Evolutionary conservation across 1,140 invertebrate species (phyloP), one percentile per base, ranked within the genome.

Genomic region (Drosophila funebris): DNA sequence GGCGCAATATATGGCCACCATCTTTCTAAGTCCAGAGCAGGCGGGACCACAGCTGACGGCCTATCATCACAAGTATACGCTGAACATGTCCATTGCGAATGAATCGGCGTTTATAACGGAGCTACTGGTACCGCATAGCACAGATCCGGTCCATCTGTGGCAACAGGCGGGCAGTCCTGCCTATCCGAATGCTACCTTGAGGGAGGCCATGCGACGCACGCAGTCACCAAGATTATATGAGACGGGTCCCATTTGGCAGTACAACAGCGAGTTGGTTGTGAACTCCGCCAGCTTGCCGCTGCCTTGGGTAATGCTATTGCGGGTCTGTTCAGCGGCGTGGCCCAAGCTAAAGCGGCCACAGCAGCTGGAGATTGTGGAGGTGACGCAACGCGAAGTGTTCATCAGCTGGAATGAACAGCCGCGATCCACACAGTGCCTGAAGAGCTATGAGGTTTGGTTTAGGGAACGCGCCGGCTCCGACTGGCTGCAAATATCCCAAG

Each of bases 71-170:
- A 87, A 78, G 41, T 83, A 76, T 14, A 87, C 83, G 2, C 68
- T 87, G 27, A 90, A 85, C 29, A 90, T 87, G 74, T 89, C 83
- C 3, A 89, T 88, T 29, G 79, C 84, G 2, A 89, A 89, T 13
- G 84, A 89, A 29, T 90, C 78, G 24, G 90, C 82, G 6, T 92
- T 81, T 27, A 73, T 92, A 0, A 84, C 92, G 3, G 92, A 93
- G 76, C 54, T 80, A 16, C 57, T 93, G 57, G 90, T 92, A 70
- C 90, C 92, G 31, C 52, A 78, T 3, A 39, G 37, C 11, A 91
- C 91, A 3, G 88, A 92, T 81, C 91, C 91, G 0, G 62, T 56
- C 3, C 41, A 75, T n/a, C 27, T 92, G 14, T 92, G 90, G 91
- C 66, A 58, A 2, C 61, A 71, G 20, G 63, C 75, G 0, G 73